Evolutionary conservation across 2,113 vertebrate species (phyloP), one percentile per base, ranked within the genome.

Genomic region (Astur gentilis): DNA sequence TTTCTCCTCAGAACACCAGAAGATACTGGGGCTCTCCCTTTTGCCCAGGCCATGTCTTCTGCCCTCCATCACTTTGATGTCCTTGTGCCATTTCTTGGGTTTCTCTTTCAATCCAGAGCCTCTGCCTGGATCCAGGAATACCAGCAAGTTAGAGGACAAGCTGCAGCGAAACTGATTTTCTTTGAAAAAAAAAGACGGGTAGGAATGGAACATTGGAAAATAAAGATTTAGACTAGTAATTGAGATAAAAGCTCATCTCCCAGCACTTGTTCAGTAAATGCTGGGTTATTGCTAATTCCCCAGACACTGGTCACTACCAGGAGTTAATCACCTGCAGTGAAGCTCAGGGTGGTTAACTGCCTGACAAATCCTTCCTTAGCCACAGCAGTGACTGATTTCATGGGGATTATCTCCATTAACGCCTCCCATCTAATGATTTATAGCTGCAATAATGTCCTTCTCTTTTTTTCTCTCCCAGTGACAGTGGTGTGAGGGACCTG

Each of bases 321-420:
- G 93, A 97, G 91, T 96, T 97, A 93, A 95, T 95, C 89, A 97
- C 91, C 81, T 55, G 89, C 87, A 58, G 87, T 66, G 91, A 42
- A 83, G 87, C 89, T 96, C 78, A 79, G 93, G 78, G 78, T 95
- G 87, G 93, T 97, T 97, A 96, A 96, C 91, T 91, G 96, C 94
- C 94, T 95, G 85, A 94, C 89, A 96, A 95, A 97, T 97, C 96
- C 84, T 91, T 96, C 87, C 75, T 97, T 91, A 94, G 89, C 84
- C 89, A 62, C 88, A 87, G 89, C 87, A 91, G 81, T 44, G 89
- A 93, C 91, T 93, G 97, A 93, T 94, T 97, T 95, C 87, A 88
- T 58, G 91, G 95, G 96, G 89, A 96, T 97, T 96, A 96, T 94
- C 93, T 91, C 93, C 95, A 93, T 96, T 96, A 91, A 93, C 2